Percentiles rank a stretch among this genome's conserved stretches.
phyloP scores from a whole-genome alignment of 2,888 invertebrate species.

The Philereme vetulata region DNA sequence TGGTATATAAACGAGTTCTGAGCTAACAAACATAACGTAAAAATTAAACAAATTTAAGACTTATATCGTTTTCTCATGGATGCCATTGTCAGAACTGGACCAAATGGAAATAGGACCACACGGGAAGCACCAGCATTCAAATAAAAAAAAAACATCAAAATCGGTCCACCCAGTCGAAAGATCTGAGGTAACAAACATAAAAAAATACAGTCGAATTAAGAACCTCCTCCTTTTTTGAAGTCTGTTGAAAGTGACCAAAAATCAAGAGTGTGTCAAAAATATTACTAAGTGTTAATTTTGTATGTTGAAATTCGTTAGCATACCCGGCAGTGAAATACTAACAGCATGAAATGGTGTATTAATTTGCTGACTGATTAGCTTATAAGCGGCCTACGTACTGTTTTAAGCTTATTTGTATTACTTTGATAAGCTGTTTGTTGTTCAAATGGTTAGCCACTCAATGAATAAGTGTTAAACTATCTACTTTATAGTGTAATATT shows the following conservation, averaged over 20 bases:
- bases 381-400: constrained; percentile 44
- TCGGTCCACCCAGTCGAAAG: no score
- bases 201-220: no score
- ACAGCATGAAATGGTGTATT: constrained; percentile 5
- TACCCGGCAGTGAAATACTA: constrained; percentile 2
- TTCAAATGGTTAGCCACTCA: constrained; percentile 1
- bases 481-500: constrained; percentile 6
- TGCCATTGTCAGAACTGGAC: no score
- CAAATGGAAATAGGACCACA: no score
- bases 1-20: no score
- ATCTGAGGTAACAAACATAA: no score
- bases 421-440: constrained; percentile 8
- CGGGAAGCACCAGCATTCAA: no score
- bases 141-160: no score
- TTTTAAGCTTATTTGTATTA: constrained; percentile 19
- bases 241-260: background rate
- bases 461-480: background rate
- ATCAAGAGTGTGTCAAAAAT: background rate
- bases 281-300: background rate
- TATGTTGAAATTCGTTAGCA: background rate
- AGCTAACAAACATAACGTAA: no score
- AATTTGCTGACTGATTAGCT: constrained; percentile 37
- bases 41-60: no score
- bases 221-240: no score
- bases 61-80: no score